These are phyloP conservation scores for Chelonoidis abingdonii DNA, from an alignment of 2,113 vertebrate species.

Conservation along the genomic window DNA sequence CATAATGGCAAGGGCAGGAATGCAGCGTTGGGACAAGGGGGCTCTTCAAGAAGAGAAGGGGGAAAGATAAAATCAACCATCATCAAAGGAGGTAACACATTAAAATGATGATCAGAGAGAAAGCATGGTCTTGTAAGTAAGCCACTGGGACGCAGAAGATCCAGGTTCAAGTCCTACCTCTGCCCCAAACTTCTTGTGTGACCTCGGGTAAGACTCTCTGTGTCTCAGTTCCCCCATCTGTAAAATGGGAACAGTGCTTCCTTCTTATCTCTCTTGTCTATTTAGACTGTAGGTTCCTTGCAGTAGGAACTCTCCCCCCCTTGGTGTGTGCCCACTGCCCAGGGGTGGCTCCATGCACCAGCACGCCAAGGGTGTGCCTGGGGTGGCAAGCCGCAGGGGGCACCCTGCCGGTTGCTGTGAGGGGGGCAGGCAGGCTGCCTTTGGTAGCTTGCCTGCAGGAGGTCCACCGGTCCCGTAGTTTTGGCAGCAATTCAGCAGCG, in stretches of 20 bases:
- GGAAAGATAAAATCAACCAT: neutral
- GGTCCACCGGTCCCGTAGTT: too few relatives aligned
- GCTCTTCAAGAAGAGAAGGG: neutral
- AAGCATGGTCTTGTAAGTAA: neutral
- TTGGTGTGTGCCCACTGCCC: neutral
- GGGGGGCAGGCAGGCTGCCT: too few relatives aligned
- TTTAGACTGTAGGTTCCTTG: neutral
- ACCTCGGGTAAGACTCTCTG: neutral
- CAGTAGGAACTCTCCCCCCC: neutral
- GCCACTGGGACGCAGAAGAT: neutral
- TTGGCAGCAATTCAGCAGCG: too few relatives aligned
- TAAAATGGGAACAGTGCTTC: neutral
- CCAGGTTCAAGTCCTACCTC: neutral
- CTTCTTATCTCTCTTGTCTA: neutral
- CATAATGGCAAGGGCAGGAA: neutral
- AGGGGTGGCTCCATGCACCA: too few relatives aligned
- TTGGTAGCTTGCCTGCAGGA: too few relatives aligned
- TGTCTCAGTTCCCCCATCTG: neutral
- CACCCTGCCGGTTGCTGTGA: too few relatives aligned
- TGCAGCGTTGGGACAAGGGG: neutral
- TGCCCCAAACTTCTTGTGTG: neutral
- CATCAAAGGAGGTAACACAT: neutral
- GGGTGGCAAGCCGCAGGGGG: too few relatives aligned
- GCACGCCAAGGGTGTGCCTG: too few relatives aligned
- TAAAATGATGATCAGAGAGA: neutral